Conservation (phyloP, 2,797 vertebrate genomes). For the Meriones psammophilus region DNA sequence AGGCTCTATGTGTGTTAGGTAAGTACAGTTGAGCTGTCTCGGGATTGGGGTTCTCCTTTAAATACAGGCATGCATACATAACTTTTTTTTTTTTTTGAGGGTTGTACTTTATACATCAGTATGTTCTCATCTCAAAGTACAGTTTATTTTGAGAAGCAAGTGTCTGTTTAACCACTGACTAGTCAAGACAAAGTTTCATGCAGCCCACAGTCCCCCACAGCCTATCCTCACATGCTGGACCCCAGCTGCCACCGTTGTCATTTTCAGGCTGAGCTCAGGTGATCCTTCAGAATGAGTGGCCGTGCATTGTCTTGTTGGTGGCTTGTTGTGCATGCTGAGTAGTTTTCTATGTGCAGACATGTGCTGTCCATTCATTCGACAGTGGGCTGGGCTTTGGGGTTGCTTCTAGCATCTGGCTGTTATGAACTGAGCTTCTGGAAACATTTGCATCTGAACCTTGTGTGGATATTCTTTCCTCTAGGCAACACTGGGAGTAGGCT, state of each 20-base stretch:
- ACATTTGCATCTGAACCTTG: neutral
- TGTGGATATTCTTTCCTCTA: neutral
- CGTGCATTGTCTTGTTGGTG: no score
- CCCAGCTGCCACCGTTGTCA: neutral
- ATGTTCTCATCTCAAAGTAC: no score
- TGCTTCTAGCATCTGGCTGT: neutral
- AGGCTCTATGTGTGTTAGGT: neutral
- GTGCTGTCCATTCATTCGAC: accelerated
- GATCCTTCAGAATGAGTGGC: no score
- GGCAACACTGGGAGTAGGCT: neutral
- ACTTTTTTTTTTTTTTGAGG: neutral
- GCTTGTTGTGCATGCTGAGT: neutral
- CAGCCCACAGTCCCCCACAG: neutral
- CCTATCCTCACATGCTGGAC: neutral
- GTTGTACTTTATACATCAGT: neutral
- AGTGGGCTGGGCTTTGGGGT: neutral
- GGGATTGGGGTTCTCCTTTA: neutral
- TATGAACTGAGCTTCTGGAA: neutral
- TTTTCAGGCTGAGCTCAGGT: neutral
- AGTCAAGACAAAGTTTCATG: neutral
- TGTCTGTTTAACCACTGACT: neutral
- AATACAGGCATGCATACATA: neutral
- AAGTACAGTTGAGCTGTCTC: neutral
- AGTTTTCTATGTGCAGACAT: neutral
- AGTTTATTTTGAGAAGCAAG: neutral